These are phyloP conservation scores for Pachyuromys duprasi DNA, from an alignment of 2,797 vertebrate genomes.

Conservation along the genomic window DNA sequence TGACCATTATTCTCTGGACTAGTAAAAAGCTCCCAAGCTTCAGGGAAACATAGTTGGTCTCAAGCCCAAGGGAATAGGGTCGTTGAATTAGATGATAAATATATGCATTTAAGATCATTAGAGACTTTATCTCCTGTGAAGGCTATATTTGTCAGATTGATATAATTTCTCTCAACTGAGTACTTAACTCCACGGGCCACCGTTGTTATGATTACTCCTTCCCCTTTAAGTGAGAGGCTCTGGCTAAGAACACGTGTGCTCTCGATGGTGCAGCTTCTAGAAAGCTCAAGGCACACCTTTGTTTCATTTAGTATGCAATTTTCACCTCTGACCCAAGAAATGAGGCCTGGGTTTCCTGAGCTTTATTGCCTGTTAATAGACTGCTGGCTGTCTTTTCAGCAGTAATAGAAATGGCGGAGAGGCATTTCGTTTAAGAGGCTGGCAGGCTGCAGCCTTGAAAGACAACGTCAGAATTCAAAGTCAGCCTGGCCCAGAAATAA, in stretches of 20 bases:
- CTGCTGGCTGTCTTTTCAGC: slow-evolving; percentile 91
- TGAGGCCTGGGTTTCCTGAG: slow-evolving; percentile 92
- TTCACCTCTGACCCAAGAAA: slow-evolving; percentile 92
- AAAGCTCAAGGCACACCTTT: slow-evolving; percentile 91
- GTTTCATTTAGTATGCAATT: slow-evolving; percentile 90
- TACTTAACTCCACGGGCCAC: slow-evolving; percentile 78
- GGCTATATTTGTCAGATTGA: slow-evolving; percentile 81
- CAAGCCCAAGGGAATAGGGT: slow-evolving; percentile 62
- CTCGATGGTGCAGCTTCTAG: slow-evolving; percentile 85
- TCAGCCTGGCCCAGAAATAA: slow-evolving; percentile 72
- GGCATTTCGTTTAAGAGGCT: slow-evolving; percentile 90
- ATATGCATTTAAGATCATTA: slow-evolving; percentile 80
- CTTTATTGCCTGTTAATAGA: slow-evolving; percentile 93
- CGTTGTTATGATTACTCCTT: slow-evolving; percentile 80
- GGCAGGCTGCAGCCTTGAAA: slow-evolving; percentile 88
- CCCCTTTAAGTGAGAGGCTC: slow-evolving; percentile 85
- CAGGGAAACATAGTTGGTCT: slow-evolving; percentile 60
- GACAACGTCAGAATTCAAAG: slow-evolving; percentile 87
- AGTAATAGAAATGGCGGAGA: slow-evolving; percentile 89
- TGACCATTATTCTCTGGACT: slow-evolving; percentile 49
- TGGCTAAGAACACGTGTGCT: slow-evolving; percentile 81
- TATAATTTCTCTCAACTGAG: slow-evolving; percentile 83
- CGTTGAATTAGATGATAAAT: slow-evolving; percentile 80
- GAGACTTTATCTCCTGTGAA: slow-evolving; percentile 81
- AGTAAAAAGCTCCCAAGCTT: slow-evolving; percentile 71